A percentile compares a stretch with the other conserved stretches of the same genome.
These are phyloP conservation scores for Campylomormyrus tamandua DNA, from an alignment of 2,113 vertebrate species.

Conservation along the genomic window DNA sequence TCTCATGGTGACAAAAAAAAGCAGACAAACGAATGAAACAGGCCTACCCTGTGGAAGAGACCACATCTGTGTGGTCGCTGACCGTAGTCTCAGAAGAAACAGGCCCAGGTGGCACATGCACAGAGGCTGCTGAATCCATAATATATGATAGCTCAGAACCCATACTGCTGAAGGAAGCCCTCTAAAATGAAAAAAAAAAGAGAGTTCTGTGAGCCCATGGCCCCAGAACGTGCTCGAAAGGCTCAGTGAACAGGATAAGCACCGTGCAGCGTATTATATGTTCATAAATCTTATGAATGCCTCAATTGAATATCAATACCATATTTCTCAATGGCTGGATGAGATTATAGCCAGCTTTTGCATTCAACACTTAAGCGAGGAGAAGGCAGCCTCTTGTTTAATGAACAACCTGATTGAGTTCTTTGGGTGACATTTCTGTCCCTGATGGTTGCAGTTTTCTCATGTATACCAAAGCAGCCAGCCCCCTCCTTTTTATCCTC, in stretches of 20 bases:
- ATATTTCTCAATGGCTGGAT: neutral
- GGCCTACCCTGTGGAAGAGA: neutral
- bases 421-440: neutral
- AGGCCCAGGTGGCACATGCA: neutral
- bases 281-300: neutral
- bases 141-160: neutral
- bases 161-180: neutral
- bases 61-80: neutral
- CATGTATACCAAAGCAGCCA: constrained; percentile 8
- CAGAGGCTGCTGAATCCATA: neutral
- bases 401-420: neutral
- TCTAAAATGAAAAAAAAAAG: neutral
- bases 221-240: neutral
- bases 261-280: neutral
- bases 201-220: neutral
- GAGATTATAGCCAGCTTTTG: neutral
- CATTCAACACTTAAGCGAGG: neutral
- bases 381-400: neutral
- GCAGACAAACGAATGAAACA: neutral
- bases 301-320: neutral
- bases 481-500: constrained; percentile 18
- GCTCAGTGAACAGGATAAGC: neutral
- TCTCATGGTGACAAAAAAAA: neutral
- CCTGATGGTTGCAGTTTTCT: neutral
- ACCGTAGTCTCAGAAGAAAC: neutral